Percentiles rank a stretch among this genome's conserved stretches.
phyloP scores from a whole-genome alignment of 2,888 invertebrate species.

The Coenonympha arcania region DNA sequence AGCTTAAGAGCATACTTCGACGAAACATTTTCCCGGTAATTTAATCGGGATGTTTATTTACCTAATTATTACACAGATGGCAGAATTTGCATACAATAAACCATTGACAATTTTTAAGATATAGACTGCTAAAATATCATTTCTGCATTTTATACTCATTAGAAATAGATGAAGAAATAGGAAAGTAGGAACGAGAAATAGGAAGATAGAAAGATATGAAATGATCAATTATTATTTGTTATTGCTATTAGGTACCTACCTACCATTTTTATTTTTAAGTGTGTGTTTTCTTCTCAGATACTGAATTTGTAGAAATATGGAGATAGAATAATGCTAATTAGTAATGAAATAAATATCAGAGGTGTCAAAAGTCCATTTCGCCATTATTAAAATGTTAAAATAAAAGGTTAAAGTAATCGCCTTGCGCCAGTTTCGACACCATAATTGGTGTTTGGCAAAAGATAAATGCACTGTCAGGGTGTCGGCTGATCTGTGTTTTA shows the following conservation, averaged over 20 bases:
- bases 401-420: constrained; percentile 12
- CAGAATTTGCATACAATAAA: not conserved
- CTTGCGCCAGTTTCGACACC: constrained; percentile 15
- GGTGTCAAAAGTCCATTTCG: not conserved
- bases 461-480: constrained; percentile 6
- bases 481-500: constrained; percentile 1
- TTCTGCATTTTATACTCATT: no score
- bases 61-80: not conserved
- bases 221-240: no score
- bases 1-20: not conserved
- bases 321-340: no score
- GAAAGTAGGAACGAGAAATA: no score
- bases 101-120: no score
- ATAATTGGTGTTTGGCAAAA: constrained; percentile 8
- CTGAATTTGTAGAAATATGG: no score
- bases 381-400: constrained; percentile 10
- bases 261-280: no score
- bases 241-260: no score
- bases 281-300: no score
- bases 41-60: not conserved
- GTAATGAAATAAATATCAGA: not conserved
- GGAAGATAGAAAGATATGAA: no score
- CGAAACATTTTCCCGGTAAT: not conserved
- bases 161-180: no score
- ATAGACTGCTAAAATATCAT: no score